These are phyloP conservation scores for Cabera pusaria DNA, from an alignment of 2,888 invertebrate species.

Conservation along the genomic window DNA sequence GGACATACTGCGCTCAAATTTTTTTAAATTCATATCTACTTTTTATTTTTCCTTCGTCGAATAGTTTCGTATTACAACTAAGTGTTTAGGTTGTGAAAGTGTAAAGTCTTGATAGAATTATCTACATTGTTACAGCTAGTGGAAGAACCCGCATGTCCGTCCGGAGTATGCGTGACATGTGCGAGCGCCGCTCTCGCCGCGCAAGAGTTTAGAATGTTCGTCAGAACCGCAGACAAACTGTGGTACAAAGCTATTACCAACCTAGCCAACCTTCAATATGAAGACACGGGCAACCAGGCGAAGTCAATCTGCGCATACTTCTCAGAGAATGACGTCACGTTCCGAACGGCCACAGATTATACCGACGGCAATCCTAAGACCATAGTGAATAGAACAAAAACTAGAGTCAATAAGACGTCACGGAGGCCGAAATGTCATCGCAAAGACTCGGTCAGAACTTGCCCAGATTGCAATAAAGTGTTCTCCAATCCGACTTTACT, in stretches of 20 bases:
- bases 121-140: conserved; percentile 61
- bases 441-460: conserved; percentile 51
- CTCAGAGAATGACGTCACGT: conserved; percentile 45
- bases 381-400: conserved; percentile 47
- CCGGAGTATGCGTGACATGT: conserved; percentile 58
- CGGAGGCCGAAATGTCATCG: conserved; percentile 43
- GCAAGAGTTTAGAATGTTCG: conserved; percentile 58
- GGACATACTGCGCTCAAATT: too few relatives aligned
- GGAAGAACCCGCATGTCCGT: conserved; percentile 55
- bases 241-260: conserved; percentile 56
- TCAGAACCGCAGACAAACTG: conserved; percentile 48
- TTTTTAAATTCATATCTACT: too few relatives aligned
- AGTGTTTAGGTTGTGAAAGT: too few relatives aligned
- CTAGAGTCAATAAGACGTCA: conserved; percentile 38
- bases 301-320: conserved; percentile 60
- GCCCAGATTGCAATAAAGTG: conserved; percentile 62
- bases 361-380: conserved; percentile 45
- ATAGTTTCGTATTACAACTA: too few relatives aligned
- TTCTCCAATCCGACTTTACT: conserved; percentile 62
- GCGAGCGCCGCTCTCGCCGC: conserved; percentile 57
- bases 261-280: conserved; percentile 33
- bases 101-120: too few relatives aligned
- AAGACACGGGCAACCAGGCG: conserved; percentile 22
- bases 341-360: conserved; percentile 54
- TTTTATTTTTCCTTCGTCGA: too few relatives aligned